Conservation (phyloP, 1,140 invertebrate species). For the Apis dorsata region DNA sequence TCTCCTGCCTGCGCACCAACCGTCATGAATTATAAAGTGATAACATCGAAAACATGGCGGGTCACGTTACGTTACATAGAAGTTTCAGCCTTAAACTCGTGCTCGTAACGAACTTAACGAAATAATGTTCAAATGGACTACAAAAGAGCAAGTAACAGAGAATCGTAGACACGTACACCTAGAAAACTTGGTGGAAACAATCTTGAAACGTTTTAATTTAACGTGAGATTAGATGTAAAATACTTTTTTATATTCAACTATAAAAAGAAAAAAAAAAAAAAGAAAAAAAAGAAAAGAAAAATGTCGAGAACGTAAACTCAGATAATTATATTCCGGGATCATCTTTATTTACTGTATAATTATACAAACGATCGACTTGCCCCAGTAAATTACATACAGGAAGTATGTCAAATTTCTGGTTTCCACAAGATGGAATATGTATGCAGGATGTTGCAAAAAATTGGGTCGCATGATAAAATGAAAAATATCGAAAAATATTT, state of each 20-base stretch:
- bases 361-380: neutral
- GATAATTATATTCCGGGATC: neutral
- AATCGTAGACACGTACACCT: no score
- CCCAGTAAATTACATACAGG: neutral
- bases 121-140: neutral
- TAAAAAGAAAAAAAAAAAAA: no score
- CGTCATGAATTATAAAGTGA: conserved; percentile 61
- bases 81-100: conserved; percentile 24
- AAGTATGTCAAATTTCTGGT: neutral
- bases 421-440: no score
- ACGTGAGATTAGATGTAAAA: no score
- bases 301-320: no score
- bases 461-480: no score
- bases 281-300: no score
- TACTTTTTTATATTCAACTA: no score
- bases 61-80: conserved; percentile 59
- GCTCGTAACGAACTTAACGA: conserved; percentile 4
- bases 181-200: no score
- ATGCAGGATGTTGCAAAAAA: no score
- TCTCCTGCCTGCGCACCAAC: conserved; percentile 27
- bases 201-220: no score
- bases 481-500: neutral
- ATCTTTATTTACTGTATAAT: neutral
- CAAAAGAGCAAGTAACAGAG: no score
- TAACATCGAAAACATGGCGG: conserved; percentile 55